Evolutionary conservation across 1,140 invertebrate genomes (phyloP).

Genomic region (Drosophila bifasciata): DNA sequence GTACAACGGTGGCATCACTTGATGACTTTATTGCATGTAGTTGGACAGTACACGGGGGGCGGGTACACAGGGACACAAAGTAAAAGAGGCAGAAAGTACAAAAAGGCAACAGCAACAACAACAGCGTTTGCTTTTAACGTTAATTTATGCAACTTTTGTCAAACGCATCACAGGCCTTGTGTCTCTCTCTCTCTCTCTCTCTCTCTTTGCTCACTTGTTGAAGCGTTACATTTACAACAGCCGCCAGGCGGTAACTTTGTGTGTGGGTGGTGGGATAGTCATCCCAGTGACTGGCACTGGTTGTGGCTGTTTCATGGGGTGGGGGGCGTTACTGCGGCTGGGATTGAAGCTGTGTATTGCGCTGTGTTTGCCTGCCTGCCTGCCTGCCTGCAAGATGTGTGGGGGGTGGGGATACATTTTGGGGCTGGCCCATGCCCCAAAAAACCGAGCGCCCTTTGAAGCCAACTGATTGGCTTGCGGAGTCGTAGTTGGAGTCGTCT

Average conservation of each 20-base stretch:
- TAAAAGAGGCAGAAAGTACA: constrained; percentile 54
- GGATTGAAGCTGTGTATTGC: neutral
- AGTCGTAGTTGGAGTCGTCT: constrained; percentile 10
- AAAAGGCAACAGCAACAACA: no score
- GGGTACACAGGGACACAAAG: no score
- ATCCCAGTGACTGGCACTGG: neutral
- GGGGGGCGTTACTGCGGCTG: neutral
- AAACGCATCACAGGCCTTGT: constrained; percentile 58
- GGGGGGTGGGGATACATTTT: neutral
- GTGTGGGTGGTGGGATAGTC: no score
- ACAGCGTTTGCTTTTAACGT: constrained; percentile 75
- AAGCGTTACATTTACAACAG: constrained; percentile 34
- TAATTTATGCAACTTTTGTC: constrained; percentile 81
- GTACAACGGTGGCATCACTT: constrained; percentile 62
- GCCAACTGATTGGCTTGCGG: constrained; percentile 57
- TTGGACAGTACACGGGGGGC: constrained; percentile 12
- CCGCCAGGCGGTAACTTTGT: constrained; percentile 7
- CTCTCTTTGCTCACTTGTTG: constrained; percentile 44
- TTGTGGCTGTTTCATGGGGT: no score
- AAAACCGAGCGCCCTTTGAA: constrained; percentile 26
- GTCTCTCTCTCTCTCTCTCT: constrained; percentile 40
- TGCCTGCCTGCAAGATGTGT: constrained; percentile 4
- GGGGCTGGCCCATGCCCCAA: constrained; percentile 9
- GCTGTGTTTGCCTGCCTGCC: no score
- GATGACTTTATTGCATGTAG: constrained; percentile 78